Evolutionary conservation across 1,140 invertebrate species (phyloP), one percentile per base, ranked within the genome.

Genomic region (Notospermus geniculatus): DNA sequence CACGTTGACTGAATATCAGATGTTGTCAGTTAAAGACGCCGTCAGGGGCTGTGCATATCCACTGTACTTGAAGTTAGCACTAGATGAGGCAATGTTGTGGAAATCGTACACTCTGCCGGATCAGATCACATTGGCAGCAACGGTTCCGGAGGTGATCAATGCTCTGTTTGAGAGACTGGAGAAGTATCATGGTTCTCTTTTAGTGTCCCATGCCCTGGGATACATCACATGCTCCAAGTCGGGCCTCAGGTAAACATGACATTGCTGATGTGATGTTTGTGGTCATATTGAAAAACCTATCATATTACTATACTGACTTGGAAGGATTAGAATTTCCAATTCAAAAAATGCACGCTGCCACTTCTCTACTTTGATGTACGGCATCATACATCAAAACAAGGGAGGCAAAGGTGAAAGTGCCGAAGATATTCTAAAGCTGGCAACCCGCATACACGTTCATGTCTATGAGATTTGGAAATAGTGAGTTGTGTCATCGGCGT

Each of bases 101-200:
- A 55, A 55, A n/a, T 55, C 54, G 2, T 55, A 27, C n/a, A 11
- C 54, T 23, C 2, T n/a, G 2, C 23, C 29, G 5, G 54, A 55
- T n/a, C 7, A 11, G 29, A 30, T 23, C 54, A 28, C 5, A 7
- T n/a, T 55, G 54, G 29, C 5, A 0, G 91, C 90, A 17, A 95
- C 91, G 7, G 92, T 96, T 0, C 95, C 94, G 90, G 93, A 97
- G 73, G 92, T 90, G 11, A 96, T 97, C 67, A 95, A 95, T 89
- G 91, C 95, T 87, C 82, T 97, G 1, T 95, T 96, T 75, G 92
- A 96, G 71, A 85, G 93, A 66, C 93, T 96, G 62, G 94, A 96
- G 80, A 93, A 81, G 17, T 76, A 91, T 85, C 94, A 97, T 72
- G 94, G 94, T 1, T 87, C 91, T 59, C 88, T 95, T 1, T 80